Conservation (phyloP, 2,888 invertebrate genomes). For the Achlya flavicornis region DNA sequence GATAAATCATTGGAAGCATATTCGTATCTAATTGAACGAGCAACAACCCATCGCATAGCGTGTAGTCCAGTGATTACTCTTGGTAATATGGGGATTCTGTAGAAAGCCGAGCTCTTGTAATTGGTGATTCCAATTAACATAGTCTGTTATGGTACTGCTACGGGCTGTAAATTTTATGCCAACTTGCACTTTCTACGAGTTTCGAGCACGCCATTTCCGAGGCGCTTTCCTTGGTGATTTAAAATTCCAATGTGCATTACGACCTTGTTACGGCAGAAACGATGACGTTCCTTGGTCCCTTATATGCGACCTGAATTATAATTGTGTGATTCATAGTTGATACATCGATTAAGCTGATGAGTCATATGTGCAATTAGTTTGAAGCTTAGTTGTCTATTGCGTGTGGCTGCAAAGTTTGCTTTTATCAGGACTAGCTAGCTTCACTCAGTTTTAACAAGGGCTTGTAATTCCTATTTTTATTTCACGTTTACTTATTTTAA, state of each 20-base stretch:
- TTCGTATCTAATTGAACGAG: not conserved
- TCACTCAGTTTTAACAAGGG: not conserved
- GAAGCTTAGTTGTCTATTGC: not conserved
- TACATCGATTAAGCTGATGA: conserved; percentile 56
- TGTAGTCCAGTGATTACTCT: conserved; percentile 53
- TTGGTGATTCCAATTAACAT: conserved; percentile 73
- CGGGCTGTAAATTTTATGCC: conserved; percentile 60
- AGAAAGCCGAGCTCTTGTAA: conserved; percentile 52
- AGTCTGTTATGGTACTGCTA: conserved; percentile 58
- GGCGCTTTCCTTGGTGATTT: conserved; percentile 57
- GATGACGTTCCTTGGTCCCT: conserved; percentile 48
- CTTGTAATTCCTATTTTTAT: not conserved
- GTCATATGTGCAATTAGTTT: conserved; percentile 42
- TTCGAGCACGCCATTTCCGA: conserved; percentile 65
- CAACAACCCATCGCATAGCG: conserved; percentile 38
- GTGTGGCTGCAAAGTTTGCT: not conserved
- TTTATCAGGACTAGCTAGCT: not conserved
- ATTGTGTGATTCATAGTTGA: conserved; percentile 60
- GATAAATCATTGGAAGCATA: not conserved
- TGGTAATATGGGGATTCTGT: conserved; percentile 54
- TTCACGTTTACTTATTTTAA: not conserved
- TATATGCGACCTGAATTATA: conserved; percentile 62
- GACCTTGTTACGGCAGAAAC: conserved; percentile 49
- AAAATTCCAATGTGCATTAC: conserved; percentile 50
- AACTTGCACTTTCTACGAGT: conserved; percentile 75